Conservation (phyloP, 2,113 vertebrate genomes). For the Halcyon senegalensis region DNA sequence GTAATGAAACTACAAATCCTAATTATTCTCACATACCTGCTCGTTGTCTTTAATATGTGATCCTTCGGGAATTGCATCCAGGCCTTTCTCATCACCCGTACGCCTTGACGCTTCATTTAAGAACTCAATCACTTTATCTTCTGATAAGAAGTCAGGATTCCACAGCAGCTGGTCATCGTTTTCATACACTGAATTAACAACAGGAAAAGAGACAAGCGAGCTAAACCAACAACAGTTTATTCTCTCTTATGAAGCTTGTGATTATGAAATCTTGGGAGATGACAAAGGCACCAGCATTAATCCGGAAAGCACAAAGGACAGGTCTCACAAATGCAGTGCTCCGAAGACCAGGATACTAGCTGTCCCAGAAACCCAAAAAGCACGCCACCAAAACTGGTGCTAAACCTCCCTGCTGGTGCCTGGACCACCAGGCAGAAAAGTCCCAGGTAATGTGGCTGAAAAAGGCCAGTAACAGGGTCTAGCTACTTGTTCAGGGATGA, state of each 20-base stretch:
- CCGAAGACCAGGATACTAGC: background rate
- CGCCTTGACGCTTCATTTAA: constrained; percentile 90
- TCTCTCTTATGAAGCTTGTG: background rate
- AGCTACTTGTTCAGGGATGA: background rate
- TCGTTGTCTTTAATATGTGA: constrained; percentile 97
- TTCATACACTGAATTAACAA: constrained; percentile 84
- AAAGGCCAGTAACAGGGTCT: background rate
- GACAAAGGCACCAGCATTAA: background rate
- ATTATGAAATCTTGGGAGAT: background rate
- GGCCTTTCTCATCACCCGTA: constrained; percentile 90
- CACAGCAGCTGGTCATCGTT: constrained; percentile 97
- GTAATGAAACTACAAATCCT: background rate
- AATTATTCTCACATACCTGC: constrained; percentile 72
- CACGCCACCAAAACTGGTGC: background rate
- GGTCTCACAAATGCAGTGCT: background rate
- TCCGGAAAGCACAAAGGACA: background rate
- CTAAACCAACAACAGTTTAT: background rate
- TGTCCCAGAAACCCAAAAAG: background rate
- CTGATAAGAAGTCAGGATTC: constrained; percentile 91
- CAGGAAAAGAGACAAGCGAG: background rate
- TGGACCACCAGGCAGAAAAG: background rate
- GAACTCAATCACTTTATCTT: constrained; percentile 92
- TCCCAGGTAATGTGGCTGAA: background rate
- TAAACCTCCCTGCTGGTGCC: background rate
- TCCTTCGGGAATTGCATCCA: constrained; percentile 93